Evolutionary conservation across 2,113 vertebrate genomes (phyloP), one percentile per base, ranked within the genome.

Genomic region (Illadopsis cleaveri): DNA sequence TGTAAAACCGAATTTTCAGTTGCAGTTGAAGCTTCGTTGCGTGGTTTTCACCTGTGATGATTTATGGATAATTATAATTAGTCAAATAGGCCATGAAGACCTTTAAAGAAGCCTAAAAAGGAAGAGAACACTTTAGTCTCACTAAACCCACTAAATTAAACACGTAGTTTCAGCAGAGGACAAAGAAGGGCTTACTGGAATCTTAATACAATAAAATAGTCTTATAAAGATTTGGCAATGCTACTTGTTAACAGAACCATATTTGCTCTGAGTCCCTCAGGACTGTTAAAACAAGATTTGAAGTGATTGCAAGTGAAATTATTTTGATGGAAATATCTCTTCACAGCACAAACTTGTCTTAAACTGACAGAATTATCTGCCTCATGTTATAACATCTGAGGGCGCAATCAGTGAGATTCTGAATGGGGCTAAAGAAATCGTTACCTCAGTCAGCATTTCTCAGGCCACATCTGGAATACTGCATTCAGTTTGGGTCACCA

Each of bases 1-100:
- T 93, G 35, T 84, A 89, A 86, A 94, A 72, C 35, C 62, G 60
- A 64, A 73, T 68, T 93, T 50, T 73, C 82, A 33, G 78, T 23
- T 90, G 66, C 27, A 91, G 58, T 23, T 84, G 58, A 89, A 82
- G 24, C 30, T 64, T 93, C 58, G 24, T 71, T 5, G 1, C 38
- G 64, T 97, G 82, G 35, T 62, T 89, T 47, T 94, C 27, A 78
- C 38, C 71, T 4, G 8, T 50, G 45, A 80, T 84, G 87, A 89
- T 96, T 94, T 96, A 86, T 66, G 71, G 90, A 89, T 93, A 95
- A 86, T 80, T 95, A 48, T 84, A 96, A 93, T 90, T 93, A 83
- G 33, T 72, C 66, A 94, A 84, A 94, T 80, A 95, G 79, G 38
- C 85, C 64, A 87, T 86, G 71, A 95, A 88, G 83, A 90, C 62